Evolutionary conservation across 2,797 vertebrate species (phyloP).

Genomic region (Periparus ater): DNA sequence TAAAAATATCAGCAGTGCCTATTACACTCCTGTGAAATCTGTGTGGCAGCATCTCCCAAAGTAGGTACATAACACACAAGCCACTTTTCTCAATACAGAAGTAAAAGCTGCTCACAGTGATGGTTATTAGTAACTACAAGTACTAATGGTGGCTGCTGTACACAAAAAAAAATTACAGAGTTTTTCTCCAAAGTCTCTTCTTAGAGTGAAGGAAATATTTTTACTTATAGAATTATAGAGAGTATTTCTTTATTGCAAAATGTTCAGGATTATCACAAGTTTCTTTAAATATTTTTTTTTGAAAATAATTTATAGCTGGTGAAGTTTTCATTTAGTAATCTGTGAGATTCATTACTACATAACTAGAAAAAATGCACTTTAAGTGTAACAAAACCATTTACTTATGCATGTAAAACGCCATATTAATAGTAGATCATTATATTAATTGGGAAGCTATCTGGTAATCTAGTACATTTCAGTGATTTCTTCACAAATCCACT

Average conservation of each 20-base stretch:
- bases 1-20: not conserved
- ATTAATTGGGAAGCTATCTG: not conserved
- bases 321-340: not conserved
- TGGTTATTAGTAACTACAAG: not conserved
- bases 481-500: not conserved
- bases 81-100: not conserved
- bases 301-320: not conserved
- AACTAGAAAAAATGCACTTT: not conserved
- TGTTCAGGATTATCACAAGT: not conserved
- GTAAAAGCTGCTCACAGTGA: not conserved
- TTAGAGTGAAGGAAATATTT: not conserved
- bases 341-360: not conserved
- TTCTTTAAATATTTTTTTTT: not conserved
- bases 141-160: not conserved
- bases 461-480: not conserved
- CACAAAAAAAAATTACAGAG: not conserved
- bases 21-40: not conserved
- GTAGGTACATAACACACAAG: not conserved
- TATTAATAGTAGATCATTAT: not conserved
- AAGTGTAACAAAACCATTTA: not conserved
- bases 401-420: not conserved
- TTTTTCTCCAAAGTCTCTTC: not conserved
- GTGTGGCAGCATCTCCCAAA: not conserved
- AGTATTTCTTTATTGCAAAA: not conserved
- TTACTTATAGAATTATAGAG: not conserved